Evolutionary conservation across 2,113 vertebrate genomes (phyloP).

Genomic region (Gallinago undulata): DNA sequence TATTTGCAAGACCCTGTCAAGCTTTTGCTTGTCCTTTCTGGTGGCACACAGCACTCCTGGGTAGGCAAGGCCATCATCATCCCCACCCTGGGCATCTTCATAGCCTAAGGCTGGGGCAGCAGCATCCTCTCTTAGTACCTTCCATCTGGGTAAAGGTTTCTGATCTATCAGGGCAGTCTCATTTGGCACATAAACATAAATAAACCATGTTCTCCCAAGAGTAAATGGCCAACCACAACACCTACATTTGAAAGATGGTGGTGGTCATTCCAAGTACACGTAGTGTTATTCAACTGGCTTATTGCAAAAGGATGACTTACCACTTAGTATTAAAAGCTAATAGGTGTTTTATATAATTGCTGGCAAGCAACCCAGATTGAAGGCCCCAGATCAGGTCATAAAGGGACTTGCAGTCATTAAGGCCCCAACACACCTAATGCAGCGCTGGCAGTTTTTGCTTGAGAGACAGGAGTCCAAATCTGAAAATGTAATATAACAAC

Average conservation of each 20-base stretch:
- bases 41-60: rapidly evolving
- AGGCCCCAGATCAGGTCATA: not conserved
- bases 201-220: not conserved
- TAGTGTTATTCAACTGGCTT: not conserved
- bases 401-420: not conserved
- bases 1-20: not conserved
- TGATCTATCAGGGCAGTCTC: not conserved
- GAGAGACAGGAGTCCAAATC: not conserved
- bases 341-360: not conserved
- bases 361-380: not conserved
- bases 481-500: not conserved
- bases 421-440: not conserved
- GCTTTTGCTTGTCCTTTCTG: not conserved
- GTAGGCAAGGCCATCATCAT: not conserved
- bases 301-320: not conserved
- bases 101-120: not conserved
- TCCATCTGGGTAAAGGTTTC: not conserved
- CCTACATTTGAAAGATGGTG: not conserved
- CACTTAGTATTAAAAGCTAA: not conserved
- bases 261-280: not conserved
- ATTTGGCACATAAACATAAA: not conserved
- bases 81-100: too few species aligned
- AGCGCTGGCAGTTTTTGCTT: not conserved
- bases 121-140: not conserved
- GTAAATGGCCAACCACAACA: not conserved